Evolutionary conservation across 1,140 invertebrate species (phyloP).

Genomic region (Thrips palmi): DNA sequence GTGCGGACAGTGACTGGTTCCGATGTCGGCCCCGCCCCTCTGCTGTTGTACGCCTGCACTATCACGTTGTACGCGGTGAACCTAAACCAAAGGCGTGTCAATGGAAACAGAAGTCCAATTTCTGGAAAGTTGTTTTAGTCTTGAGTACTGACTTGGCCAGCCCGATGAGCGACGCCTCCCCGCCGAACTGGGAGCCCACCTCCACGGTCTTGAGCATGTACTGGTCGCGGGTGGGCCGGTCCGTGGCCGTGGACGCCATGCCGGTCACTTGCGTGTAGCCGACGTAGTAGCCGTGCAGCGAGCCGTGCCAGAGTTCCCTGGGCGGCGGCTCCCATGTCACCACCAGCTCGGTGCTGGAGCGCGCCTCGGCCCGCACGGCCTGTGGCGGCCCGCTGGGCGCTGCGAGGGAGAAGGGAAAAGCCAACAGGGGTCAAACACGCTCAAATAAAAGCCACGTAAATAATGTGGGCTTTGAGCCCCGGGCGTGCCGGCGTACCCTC

Average conservation of each 20-base stretch:
- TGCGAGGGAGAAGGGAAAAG: constrained; percentile 21
- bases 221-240: constrained; percentile 22
- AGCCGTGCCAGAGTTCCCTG: constrained; percentile 75
- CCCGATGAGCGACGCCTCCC: constrained; percentile 40
- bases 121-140: too few relatives aligned
- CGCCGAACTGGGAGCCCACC: constrained; percentile 36
- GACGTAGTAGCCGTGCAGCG: constrained; percentile 81
- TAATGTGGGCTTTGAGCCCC: not conserved
- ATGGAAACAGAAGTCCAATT: too few relatives aligned
- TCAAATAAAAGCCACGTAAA: not conserved
- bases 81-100: too few relatives aligned
- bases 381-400: constrained; percentile 72
- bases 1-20: constrained; percentile 63
- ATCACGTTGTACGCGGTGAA: constrained; percentile 76
- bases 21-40: constrained; percentile 74
- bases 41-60: constrained; percentile 82
- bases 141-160: too few relatives aligned
- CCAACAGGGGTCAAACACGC: not conserved
- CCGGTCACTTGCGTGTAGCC: constrained; percentile 49
- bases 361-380: constrained; percentile 66
- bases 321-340: constrained; percentile 81
- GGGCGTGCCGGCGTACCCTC: constrained; percentile 35
- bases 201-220: constrained; percentile 57
- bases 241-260: not conserved
- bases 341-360: constrained; percentile 73